A percentile compares a stretch with the other conserved stretches of the same genome.
Conservation (phyloP, 2,888 invertebrate species). For the Subacronicta megacephala region DNA sequence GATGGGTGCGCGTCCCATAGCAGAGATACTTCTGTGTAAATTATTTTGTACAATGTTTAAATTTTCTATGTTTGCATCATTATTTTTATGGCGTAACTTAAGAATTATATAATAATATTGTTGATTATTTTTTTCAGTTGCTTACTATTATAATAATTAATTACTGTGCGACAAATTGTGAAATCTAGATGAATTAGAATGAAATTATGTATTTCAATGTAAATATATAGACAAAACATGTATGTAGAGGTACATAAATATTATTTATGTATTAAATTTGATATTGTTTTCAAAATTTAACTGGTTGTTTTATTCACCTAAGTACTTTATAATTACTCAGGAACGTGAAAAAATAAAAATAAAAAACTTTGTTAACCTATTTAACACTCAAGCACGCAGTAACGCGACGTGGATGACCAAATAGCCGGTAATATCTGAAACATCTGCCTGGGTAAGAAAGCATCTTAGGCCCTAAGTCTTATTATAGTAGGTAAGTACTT, state of each 20-base stretch:
- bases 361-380: too few species aligned
- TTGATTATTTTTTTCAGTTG: conserved; percentile 81
- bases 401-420: too few species aligned
- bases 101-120: conserved; percentile 71
- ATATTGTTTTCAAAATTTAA: conserved; percentile 89
- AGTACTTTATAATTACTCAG: too few species aligned
- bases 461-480: too few species aligned
- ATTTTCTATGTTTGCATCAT: conserved; percentile 78
- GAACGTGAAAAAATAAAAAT: too few species aligned
- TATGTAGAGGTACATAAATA: conserved; percentile 89
- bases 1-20: conserved; percentile 58
- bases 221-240: conserved; percentile 88
- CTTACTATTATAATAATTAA: conserved; percentile 77
- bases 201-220: conserved; percentile 88
- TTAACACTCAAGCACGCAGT: too few species aligned
- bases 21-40: conserved; percentile 74
- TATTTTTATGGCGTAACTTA: conserved; percentile 72
- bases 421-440: too few species aligned
- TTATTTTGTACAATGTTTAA: conserved; percentile 85
- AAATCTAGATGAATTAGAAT: conserved; percentile 78
- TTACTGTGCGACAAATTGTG: conserved; percentile 78
- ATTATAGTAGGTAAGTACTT: too few species aligned
- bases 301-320: conserved; percentile 74
- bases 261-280: conserved; percentile 90
- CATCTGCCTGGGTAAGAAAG: too few species aligned